Percentiles rank a stretch among this genome's conserved stretches.
Conservation (phyloP, 2,888 invertebrate genomes). For the Aspidiotus rigidus region DNA sequence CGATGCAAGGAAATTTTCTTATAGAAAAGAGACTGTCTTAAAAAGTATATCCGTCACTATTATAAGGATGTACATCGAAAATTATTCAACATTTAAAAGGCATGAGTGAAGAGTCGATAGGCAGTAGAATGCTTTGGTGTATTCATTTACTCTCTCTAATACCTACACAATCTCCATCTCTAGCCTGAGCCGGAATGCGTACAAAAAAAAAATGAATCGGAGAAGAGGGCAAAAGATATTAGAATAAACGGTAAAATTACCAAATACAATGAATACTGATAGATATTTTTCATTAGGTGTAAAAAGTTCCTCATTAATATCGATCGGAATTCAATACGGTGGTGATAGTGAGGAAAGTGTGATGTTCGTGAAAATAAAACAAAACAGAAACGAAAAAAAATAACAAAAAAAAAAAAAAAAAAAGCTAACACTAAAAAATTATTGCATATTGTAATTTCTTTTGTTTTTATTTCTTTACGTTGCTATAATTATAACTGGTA, state of each 20-base stretch:
- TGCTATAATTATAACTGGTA: slow-evolving; percentile 21
- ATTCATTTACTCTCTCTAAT: too few relatives aligned
- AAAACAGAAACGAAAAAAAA: slow-evolving; percentile 8
- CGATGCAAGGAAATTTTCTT: too few relatives aligned
- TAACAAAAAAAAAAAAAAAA: slow-evolving; percentile 14
- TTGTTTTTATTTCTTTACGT: slow-evolving; percentile 3
- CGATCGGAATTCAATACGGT: slow-evolving; percentile 5
- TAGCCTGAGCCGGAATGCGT: neutral
- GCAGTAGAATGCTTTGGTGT: neutral
- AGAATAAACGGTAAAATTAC: neutral
- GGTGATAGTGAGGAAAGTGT: neutral
- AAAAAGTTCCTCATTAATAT: slow-evolving; percentile 26
- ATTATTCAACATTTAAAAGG: neutral
- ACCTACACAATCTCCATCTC: neutral
- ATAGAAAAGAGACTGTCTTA: too few relatives aligned
- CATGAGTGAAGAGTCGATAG: neutral
- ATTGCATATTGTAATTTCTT: slow-evolving; percentile 27
- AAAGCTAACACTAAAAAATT: slow-evolving; percentile 11
- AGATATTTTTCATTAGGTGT: slow-evolving; percentile 10
- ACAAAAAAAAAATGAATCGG: neutral
- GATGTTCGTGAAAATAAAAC: slow-evolving; percentile 4
- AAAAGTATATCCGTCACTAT: too few relatives aligned
- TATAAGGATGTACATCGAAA: neutral
- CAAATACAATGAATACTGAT: slow-evolving; percentile 20
- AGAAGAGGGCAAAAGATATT: neutral